A percentile compares a stretch with the other conserved stretches of the same genome.
phyloP scores from a whole-genome alignment of 2,113 vertebrate genomes.

The Gallinago paraguaiae region DNA sequence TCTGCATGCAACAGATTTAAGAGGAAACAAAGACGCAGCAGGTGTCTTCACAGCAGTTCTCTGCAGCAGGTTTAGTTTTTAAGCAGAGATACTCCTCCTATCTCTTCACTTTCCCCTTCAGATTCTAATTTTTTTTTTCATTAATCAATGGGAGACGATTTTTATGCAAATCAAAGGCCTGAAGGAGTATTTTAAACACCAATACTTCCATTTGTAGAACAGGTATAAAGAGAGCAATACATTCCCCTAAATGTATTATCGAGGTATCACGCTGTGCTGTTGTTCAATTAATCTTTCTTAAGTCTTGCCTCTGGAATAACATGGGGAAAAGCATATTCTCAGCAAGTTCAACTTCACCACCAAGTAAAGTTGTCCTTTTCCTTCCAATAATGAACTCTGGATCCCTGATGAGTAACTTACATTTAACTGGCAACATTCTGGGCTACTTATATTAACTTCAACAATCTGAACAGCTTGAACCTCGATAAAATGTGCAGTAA shows the following conservation, averaged over 20 bases:
- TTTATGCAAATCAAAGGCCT: background rate
- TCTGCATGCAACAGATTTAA: background rate
- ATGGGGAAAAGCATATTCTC: background rate
- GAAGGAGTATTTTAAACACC: background rate
- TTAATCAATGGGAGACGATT: background rate
- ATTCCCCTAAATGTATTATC: accelerated
- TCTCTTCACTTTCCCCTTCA: background rate
- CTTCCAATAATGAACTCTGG: conserved; percentile 62
- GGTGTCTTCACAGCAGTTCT: background rate
- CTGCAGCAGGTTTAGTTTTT: background rate
- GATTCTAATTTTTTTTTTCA: background rate
- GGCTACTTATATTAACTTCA: conserved; percentile 69
- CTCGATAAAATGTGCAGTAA: conserved; percentile 74
- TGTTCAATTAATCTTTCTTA: background rate
- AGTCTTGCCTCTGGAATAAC: background rate
- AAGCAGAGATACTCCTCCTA: background rate
- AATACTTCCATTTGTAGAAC: background rate
- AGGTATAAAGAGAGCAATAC: background rate
- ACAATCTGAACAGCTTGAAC: conserved; percentile 76
- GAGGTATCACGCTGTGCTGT: background rate
- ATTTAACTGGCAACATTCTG: conserved; percentile 76
- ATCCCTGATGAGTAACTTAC: conserved; percentile 74
- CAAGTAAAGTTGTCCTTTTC: conserved; percentile 55
- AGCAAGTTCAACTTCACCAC: conserved; percentile 22
- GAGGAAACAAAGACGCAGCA: background rate